Evolutionary conservation across 2,797 vertebrate genomes (phyloP), one percentile per base, ranked within the genome.

Genomic region (Rhinichthys osculus): DNA sequence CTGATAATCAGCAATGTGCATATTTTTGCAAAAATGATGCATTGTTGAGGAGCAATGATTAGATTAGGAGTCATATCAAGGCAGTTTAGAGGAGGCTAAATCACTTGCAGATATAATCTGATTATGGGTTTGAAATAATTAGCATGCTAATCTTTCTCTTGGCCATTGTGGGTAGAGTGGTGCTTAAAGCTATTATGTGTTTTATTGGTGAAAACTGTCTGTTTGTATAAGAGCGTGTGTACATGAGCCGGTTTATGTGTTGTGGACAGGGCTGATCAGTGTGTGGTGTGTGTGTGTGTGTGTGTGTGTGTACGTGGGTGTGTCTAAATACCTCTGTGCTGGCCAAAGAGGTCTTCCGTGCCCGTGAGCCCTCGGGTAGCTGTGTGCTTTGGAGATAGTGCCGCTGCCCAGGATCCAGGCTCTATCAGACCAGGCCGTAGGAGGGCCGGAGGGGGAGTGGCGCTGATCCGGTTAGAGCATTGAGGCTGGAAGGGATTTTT

Each of bases 81-180:
- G 47, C 74, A 10, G 77, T 78, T 85, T 66, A 44, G 42, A 62
- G 77, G 57, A 71, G 77, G 57, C 38, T 78, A 47, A 64, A 82
- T 38, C 50, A 62, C 64, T 62, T 67, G 57, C 13, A 27, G 70
- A 52, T 50, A 73, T 88, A 67, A 85, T 83, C 66, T 88, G 74
- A 85, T 73, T 67, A 82, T 64, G 73, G 70, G 52, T 77, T 44
- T 83, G 62, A 73, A 72, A 82, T 85, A 74, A 85, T 82, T 79
- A 85, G 44, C 19, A 80, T 86, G 57, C 76, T 83, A 88, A 88
- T 82, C 73, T 85, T 78, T 78, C 78, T 92, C 89, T 90, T 87
- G 78, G 78, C 84, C 57, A 54, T 74, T 83, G 74, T 87, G 81
- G 80, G 38, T 74, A 42, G 71, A 76, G 71, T 38, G 40, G 52